Conservation (phyloP, 2,113 vertebrate genomes). For the Phainopepla nitens region DNA sequence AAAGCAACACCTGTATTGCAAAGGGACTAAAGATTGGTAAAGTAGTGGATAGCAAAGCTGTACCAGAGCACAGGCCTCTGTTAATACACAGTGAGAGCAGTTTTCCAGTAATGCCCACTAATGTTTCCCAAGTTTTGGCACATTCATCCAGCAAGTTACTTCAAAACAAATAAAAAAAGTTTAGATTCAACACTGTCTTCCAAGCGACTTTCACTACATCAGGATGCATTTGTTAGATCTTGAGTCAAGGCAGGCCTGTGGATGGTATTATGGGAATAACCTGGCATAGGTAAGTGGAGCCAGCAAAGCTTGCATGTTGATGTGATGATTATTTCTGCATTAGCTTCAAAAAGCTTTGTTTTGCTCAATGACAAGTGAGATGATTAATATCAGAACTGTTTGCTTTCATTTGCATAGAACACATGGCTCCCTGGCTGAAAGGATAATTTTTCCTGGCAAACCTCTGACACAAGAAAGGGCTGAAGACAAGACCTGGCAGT, state of each 20-base stretch:
- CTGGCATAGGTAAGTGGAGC: background rate
- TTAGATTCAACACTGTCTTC: background rate
- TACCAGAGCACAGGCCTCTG: background rate
- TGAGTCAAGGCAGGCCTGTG: background rate
- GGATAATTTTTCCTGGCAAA: background rate
- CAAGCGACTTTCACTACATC: background rate
- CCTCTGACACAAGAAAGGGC: background rate
- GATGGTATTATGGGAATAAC: background rate
- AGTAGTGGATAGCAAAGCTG: background rate
- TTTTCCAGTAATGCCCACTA: background rate
- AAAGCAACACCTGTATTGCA: background rate
- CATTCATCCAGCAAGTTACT: background rate
- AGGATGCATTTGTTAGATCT: background rate
- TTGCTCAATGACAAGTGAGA: background rate
- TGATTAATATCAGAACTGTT: background rate
- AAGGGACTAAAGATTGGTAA: background rate
- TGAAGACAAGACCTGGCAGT: background rate
- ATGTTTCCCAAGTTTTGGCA: background rate
- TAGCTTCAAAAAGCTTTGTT: background rate
- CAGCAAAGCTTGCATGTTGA: background rate
- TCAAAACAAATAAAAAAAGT: background rate
- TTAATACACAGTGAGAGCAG: background rate
- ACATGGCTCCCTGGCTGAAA: background rate
- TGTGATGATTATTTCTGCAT: background rate
- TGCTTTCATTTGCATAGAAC: constrained; percentile 9